Evolutionary conservation across 2,888 invertebrate genomes (phyloP).

Genomic region (Macrophya alboannulata): DNA sequence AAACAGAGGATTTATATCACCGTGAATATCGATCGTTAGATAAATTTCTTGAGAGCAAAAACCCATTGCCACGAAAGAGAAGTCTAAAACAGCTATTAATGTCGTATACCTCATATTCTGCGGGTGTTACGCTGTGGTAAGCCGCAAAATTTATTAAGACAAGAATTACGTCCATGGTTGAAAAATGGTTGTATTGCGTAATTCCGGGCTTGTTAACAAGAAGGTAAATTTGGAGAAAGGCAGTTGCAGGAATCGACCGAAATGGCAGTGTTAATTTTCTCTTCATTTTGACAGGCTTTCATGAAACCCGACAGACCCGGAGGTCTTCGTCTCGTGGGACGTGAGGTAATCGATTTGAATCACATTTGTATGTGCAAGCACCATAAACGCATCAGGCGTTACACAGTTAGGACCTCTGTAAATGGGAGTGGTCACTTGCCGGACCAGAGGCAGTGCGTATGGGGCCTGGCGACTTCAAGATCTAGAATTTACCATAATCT

Average conservation of each 20-base stretch:
- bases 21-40: neutral
- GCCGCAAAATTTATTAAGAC: neutral
- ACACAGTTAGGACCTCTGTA: conserved; percentile 66
- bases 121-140: neutral
- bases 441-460: conserved; percentile 63
- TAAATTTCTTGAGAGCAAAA: neutral
- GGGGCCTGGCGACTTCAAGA: conserved; percentile 60
- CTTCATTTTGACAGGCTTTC: neutral
- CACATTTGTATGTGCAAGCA: conserved; percentile 21
- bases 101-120: neutral
- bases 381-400: conserved; percentile 60
- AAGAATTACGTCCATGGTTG: neutral
- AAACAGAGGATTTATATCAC: neutral
- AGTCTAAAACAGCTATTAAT: conserved; percentile 15
- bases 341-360: conserved; percentile 32
- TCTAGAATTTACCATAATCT: conserved; percentile 68
- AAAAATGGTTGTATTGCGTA: conserved; percentile 28
- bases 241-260: neutral
- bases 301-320: neutral
- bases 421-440: conserved; percentile 67
- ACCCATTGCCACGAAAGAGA: neutral
- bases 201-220: neutral
- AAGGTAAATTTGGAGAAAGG: conserved; percentile 8
- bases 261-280: neutral
- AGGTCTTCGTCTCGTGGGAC: conserved; percentile 6